Evolutionary conservation across 2,113 vertebrate genomes (phyloP), one percentile per base, ranked within the genome.

Genomic region (Plotosus lineatus): DNA sequence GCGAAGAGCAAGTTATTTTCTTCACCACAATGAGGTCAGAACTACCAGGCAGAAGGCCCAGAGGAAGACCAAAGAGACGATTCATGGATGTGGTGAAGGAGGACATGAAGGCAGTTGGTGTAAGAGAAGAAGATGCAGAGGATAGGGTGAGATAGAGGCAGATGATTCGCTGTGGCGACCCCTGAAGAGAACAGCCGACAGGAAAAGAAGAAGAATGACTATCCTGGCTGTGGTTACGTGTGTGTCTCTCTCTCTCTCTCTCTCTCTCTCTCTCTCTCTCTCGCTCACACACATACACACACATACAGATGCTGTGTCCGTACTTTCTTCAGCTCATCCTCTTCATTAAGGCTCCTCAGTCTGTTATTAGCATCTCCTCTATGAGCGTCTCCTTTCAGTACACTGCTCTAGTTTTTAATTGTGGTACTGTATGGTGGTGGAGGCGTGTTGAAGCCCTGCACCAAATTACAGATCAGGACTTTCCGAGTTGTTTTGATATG

Each of bases 341-440:
- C 61, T 68, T 84, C 80, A 66, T 78, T 48, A 78, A 82, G 88
- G 90, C 86, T 85, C 68, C 66, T 90, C 58, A 80, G 88, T 90
- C 92, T 94, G 88, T 93, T 88, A 94, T 94, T 93, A 93, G 83
- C 71, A 85, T 83, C 87, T 75, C 85, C 82, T 85, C 61, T 84
- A 83, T 78, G 87, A 90, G 88, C 84, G 83, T 86, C 73, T n/a
- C n/a, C n/a, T 83, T 78, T 75, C n/a, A 33, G 50, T 48, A 50
- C 87, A 88, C 89, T 88, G 88, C 87, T 76, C 88, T 79, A 23
- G 76, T 81, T 90, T 90, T 92, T 93, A 93, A 93, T 92, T 92
- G 86, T 85, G 87, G 88, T 85, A 84, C 26, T 82, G 56, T 82
- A 80, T 69, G 71, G 55, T 76, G 76, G 76, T 63, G 74, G 81